Base-by-base conservation (phyloP, 30 jellyfish, hydroid and myxozoan species). In the Catostylus mosaicus region DNA sequence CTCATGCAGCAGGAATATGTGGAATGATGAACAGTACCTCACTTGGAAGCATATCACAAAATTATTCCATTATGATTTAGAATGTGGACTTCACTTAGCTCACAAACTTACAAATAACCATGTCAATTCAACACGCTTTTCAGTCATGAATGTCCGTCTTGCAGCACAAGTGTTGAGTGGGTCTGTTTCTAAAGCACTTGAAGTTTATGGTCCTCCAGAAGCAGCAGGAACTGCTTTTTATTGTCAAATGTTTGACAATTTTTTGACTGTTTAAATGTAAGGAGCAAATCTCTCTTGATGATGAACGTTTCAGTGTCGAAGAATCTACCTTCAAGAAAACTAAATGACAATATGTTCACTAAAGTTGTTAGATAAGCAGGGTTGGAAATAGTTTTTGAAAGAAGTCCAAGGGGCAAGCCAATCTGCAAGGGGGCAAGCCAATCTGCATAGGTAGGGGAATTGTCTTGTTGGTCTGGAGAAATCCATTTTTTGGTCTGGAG, bases 151-250 rank as follows among this genome's bases (percentile, higher is more conserved):
- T 68, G 92, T 82, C 36, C 27, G 89, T 2, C 63, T 82, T 9
- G 92, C 92, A 54, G 92, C 92, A 12, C 92, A 82, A 32, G 92
- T 82, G 7, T 70, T 82, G 79, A 82, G 92, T 45, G 89, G 47
- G 36, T 67, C 92, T 40, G 89, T 79, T 30, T 63, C 59, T 24
- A 43, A 63, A 31, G 90, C 87, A 19, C 50, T 79, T 3, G 29
- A 31, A 79, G 35, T 74, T 30, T 79, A 1, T 79, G 90, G 90
- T 26, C 90, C 85, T 29, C 73, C 90, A 31, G 85, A 79, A 38
- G 90, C 73, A 31, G 23, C 14, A 46, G 87, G 48, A 29, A 82
- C 87, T 52, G 92, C 78, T 43, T 24, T 24, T 24, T 77, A 77
- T 52, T 77, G 88, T 38, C 32, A 38, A 19, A 77, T 52, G 88